Base-by-base conservation (phyloP, 1,140 invertebrate species). In the Bombus affinis region DNA sequence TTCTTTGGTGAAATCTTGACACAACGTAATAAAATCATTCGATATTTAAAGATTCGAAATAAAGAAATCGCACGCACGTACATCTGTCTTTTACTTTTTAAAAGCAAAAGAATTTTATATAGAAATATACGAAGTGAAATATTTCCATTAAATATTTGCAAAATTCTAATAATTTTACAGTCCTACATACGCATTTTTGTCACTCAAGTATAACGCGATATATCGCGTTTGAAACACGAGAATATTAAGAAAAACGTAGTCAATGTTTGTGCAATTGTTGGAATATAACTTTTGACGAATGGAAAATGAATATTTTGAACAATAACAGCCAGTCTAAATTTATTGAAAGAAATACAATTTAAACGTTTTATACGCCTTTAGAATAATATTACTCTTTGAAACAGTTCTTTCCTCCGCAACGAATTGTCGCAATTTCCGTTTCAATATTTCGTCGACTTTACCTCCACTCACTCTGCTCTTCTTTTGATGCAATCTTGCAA, bases 351-450 rank as follows among this genome's bases (percentile, higher is more conserved):
- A 57, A 25, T 35, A 37, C 22, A n/a, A 32, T 75, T 75, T 75
- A 57, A 57, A 37, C 32, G 35, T 57, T 75, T 75, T 75, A 75
- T 57, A 57, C 10, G 22, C 18, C 25, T 39, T 75, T 37, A 18
- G 37, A 57, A 75, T 72, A 72, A 72, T 2, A 15, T 57, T 75
- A 2, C 8, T 12, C 74, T 75, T 75, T 53, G 47, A 75, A 75
- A 35, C 32, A 57, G 22, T 57, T 37, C 47, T 47, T 57, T 37
- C 18, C 25, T 57, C 32, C 12, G 32, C 66, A 25, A 68, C 32
- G 66, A 68, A 68, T 68, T 68, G 18, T 68, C 35, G 18, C 18
- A 25, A 75, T 75, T 75, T 75, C 47, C 25, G 32, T 75, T 57
- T 75, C 32, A 75, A 75, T 75, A 47, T 75, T 75, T 75, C 47